Percentiles rank a stretch among this genome's conserved stretches.
phyloP scores from a whole-genome alignment of 2,113 vertebrate species.

The Symphodus melops region DNA sequence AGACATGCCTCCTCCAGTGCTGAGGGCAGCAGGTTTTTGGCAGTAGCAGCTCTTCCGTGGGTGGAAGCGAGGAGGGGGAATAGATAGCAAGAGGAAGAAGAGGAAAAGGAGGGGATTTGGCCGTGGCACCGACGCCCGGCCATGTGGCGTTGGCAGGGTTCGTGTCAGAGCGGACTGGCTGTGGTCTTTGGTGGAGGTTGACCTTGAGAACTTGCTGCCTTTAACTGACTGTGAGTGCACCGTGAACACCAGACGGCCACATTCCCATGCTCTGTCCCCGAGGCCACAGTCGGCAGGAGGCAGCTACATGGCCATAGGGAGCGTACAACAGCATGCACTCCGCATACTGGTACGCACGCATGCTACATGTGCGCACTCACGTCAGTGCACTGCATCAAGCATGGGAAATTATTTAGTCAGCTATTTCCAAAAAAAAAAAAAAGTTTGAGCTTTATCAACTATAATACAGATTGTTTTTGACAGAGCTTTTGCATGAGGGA shows the following conservation, averaged over 20 bases:
- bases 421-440: background rate
- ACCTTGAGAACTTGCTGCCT: constrained; percentile 60
- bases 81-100: background rate
- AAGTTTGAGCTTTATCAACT: no score
- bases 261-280: constrained; percentile 15
- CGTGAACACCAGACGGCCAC: constrained; percentile 21
- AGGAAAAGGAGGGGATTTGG: constrained; percentile 19
- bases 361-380: background rate
- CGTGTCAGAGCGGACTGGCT: constrained; percentile 51
- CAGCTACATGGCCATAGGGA: background rate
- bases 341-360: background rate
- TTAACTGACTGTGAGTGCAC: constrained; percentile 38
- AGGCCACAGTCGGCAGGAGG: constrained; percentile 27
- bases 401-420: background rate
- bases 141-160: constrained; percentile 44
- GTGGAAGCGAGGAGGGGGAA: constrained; percentile 9
- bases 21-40: constrained; percentile 70
- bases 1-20: constrained; percentile 47
- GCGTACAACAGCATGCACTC: constrained; percentile 15
- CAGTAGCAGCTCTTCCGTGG: constrained; percentile 44
- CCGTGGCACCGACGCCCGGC: constrained; percentile 9
- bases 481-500: no score
- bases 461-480: no score
- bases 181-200: constrained; percentile 58
- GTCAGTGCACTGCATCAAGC: background rate